Conservation (phyloP, 2,888 invertebrate species). For the Pristionchus entomophagus region DNA sequence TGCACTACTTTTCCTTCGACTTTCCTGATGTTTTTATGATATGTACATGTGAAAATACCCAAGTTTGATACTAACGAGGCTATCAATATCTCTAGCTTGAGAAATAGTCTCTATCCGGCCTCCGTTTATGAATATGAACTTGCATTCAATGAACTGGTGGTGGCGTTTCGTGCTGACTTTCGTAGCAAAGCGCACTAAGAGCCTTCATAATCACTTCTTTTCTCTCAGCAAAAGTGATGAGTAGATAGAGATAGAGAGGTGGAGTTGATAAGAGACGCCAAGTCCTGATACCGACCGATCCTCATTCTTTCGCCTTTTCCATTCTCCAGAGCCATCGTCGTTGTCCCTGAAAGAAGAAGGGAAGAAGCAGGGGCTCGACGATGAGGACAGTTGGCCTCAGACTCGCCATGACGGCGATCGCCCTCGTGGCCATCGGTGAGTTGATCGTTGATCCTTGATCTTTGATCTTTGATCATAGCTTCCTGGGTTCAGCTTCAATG, state of each 20-base stretch:
- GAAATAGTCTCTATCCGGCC: too few relatives aligned
- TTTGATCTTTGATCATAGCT: neutral
- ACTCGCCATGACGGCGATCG: conserved; percentile 12
- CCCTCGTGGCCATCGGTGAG: conserved; percentile 5
- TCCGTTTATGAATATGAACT: too few relatives aligned
- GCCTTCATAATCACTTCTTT: neutral
- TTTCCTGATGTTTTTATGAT: too few relatives aligned
- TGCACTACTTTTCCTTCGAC: too few relatives aligned
- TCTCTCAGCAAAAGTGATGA: conserved; percentile 34
- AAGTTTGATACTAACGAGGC: too few relatives aligned
- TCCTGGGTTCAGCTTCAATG: neutral
- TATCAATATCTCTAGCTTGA: too few relatives aligned
- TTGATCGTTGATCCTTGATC: neutral
- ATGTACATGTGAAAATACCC: too few relatives aligned
- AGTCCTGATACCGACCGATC: neutral
- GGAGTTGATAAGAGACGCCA: conserved; percentile 4
- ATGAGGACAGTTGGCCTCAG: neutral
- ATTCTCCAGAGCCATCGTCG: neutral
- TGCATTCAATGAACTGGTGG: too few relatives aligned
- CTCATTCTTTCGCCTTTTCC: conserved; percentile 11
- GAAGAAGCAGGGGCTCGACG: neutral
- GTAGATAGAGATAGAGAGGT: neutral
- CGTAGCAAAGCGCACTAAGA: too few relatives aligned
- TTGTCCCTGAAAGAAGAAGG: neutral
- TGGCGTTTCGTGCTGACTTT: too few relatives aligned